Evolutionary conservation across 2,113 vertebrate species (phyloP).

Genomic region (Lonchura striata): DNA sequence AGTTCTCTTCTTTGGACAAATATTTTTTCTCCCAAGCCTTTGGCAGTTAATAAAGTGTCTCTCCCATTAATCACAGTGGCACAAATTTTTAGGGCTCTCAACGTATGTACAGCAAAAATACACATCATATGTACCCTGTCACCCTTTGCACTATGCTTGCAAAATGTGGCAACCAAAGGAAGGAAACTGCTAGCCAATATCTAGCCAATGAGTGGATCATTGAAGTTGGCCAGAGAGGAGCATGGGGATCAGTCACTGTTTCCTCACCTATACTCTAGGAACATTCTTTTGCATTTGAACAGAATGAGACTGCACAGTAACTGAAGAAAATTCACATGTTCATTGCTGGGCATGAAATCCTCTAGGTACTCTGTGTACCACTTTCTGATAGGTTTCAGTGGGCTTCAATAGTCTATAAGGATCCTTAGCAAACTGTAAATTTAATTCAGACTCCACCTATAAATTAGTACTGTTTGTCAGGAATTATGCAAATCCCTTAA

Average conservation of each 20-base stretch:
- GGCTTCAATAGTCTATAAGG: neutral
- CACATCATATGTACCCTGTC: neutral
- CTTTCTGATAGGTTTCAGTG: neutral
- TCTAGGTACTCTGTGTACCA: neutral
- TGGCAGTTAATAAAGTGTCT: neutral
- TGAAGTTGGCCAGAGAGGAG: neutral
- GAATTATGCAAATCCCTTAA: constrained; percentile 27
- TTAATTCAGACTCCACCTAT: neutral
- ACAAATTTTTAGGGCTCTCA: neutral
- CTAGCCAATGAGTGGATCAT: neutral
- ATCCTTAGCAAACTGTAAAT: neutral
- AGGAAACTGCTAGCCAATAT: neutral
- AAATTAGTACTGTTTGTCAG: neutral
- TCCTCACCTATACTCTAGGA: neutral
- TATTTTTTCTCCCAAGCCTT: neutral
- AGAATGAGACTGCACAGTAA: neutral
- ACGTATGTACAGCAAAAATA: neutral
- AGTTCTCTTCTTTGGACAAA: constrained; percentile 7
- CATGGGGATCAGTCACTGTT: neutral
- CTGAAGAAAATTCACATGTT: neutral
- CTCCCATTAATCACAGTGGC: neutral
- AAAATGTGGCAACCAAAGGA: neutral
- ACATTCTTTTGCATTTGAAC: neutral
- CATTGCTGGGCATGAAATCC: neutral
- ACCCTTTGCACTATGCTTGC: neutral